Conservation (phyloP, 2,113 vertebrate genomes). For the Cephalopterus ornatus region DNA sequence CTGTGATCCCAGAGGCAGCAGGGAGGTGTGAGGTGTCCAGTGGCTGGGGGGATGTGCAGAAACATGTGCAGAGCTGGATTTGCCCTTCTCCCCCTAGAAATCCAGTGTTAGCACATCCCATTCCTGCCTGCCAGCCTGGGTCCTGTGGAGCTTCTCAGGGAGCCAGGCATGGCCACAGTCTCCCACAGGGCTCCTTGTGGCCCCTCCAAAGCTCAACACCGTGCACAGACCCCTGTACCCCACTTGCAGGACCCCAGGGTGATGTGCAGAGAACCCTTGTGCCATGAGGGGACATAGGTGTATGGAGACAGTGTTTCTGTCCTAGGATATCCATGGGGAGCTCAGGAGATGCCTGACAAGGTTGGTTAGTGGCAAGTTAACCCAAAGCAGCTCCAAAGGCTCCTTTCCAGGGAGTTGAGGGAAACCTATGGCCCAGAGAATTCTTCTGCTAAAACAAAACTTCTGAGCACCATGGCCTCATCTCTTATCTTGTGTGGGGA, state of each 20-base stretch:
- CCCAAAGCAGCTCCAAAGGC: neutral
- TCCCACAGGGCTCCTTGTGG: neutral
- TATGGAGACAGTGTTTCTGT: neutral
- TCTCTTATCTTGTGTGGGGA: neutral
- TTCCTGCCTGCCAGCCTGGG: neutral
- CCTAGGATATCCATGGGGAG: neutral
- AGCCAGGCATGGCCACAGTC: neutral
- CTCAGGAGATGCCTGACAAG: neutral
- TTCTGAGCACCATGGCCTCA: neutral
- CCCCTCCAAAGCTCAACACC: neutral
- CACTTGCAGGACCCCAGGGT: neutral
- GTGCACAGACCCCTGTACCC: fast-evolving
- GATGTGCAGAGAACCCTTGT: neutral
- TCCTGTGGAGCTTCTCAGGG: fast-evolving
- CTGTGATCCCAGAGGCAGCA: neutral
- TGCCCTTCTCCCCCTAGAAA: neutral
- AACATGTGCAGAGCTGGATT: fast-evolving
- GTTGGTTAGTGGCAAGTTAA: neutral
- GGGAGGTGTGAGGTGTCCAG: neutral
- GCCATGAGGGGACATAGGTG: fast-evolving
- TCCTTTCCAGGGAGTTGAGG: neutral
- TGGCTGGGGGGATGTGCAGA: neutral
- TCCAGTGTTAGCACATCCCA: fast-evolving
- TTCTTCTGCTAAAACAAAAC: neutral
- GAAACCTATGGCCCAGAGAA: neutral